These are phyloP conservation scores for Steatocranus sp. DNA, from an alignment of 2,797 vertebrate genomes.

Conservation along the genomic window DNA sequence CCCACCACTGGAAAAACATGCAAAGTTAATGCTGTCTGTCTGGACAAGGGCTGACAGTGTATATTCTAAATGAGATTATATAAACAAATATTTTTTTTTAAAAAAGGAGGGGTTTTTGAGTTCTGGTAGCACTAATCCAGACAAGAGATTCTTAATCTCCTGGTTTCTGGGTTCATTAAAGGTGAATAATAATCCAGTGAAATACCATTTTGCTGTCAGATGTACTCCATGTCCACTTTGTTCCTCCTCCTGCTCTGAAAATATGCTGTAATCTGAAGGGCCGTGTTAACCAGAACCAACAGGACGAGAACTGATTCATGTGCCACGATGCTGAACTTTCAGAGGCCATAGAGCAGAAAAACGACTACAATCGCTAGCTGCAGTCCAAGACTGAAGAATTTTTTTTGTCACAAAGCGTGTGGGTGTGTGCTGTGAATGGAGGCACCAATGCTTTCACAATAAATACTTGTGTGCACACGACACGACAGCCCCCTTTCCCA, in stretches of 20 bases:
- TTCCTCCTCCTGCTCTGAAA: not conserved
- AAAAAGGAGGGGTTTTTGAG: not conserved
- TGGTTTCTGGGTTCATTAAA: not conserved
- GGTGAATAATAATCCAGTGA: not conserved
- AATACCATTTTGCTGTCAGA: not conserved
- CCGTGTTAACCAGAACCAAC: not conserved
- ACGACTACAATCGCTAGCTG: not conserved
- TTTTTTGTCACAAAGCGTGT: not conserved
- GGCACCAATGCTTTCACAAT: not conserved
- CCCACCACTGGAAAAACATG: not conserved
- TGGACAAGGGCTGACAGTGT: not conserved
- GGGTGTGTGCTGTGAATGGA: not conserved
- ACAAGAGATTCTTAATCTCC: not conserved
- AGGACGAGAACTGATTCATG: not conserved
- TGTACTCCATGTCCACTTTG: not conserved
- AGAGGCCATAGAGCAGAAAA: not conserved
- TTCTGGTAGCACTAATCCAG: not conserved
- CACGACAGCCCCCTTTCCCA: not conserved
- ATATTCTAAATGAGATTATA: not conserved
- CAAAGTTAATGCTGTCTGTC: not conserved
- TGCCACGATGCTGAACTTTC: not conserved
- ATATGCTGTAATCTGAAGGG: not conserved
- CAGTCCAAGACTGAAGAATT: not conserved
- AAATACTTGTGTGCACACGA: not conserved
- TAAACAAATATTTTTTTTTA: fast-evolving